A percentile compares a stretch with the other conserved stretches of the same genome.
phyloP scores from a whole-genome alignment of 2,888 invertebrate species.

The Embidobia sp. region DNA sequence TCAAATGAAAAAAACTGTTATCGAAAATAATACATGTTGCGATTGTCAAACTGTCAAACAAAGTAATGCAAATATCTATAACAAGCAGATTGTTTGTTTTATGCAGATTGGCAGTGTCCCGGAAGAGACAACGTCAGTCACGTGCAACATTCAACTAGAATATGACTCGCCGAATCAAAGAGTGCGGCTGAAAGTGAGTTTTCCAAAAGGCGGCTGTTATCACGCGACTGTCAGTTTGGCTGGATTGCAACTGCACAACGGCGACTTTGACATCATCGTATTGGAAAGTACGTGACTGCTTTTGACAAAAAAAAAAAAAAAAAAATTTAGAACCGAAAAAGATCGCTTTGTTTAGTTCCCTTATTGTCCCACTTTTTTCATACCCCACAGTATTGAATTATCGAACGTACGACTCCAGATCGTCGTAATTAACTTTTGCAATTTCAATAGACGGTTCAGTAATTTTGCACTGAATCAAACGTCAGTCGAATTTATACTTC shows the following conservation, averaged over 20 bases:
- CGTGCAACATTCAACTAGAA: constrained; percentile 84
- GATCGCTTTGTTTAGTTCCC: neutral
- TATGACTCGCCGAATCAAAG: constrained; percentile 91
- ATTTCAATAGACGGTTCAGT: too few relatives aligned
- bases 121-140: constrained; percentile 83
- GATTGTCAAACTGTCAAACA: neutral
- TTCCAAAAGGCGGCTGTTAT: constrained; percentile 91
- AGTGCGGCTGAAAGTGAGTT: constrained; percentile 89
- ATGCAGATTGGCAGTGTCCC: constrained; percentile 85
- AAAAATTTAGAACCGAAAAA: neutral
- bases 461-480: too few relatives aligned
- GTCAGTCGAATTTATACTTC: too few relatives aligned
- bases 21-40: too few relatives aligned
- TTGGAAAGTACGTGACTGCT: constrained; percentile 87
- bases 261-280: constrained; percentile 95
- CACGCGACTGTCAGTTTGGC: constrained; percentile 90
- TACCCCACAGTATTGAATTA: too few relatives aligned
- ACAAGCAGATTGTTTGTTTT: too few relatives aligned
- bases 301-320: neutral
- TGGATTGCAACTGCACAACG: constrained; percentile 90
- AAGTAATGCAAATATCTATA: too few relatives aligned
- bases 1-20: too few relatives aligned
- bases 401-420: too few relatives aligned
- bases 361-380: too few relatives aligned
- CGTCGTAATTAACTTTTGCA: too few relatives aligned